Conservation (phyloP, 2,797 vertebrate species). For the Lagodon rhomboides region DNA sequence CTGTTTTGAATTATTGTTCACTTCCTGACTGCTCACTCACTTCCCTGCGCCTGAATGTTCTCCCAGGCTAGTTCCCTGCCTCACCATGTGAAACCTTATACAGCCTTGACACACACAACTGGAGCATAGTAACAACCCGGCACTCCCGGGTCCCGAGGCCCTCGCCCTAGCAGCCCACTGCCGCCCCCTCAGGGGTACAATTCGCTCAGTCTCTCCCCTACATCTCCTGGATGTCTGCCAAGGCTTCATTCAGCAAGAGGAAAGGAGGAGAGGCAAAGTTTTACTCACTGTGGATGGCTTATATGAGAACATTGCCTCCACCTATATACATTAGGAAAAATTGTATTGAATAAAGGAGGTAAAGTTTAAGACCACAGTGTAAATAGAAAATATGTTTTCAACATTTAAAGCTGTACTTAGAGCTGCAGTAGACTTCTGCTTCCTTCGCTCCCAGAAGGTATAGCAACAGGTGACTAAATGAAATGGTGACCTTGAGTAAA, state of each 20-base stretch:
- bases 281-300: slow-evolving; percentile 19
- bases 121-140: slow-evolving; percentile 65
- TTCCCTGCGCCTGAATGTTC: slow-evolving; percentile 62
- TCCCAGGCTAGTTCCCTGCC: slow-evolving; percentile 51
- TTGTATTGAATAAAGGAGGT: slow-evolving; percentile 28
- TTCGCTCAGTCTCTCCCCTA: slow-evolving; percentile 25
- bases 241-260: slow-evolving; percentile 52
- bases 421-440: too few species aligned
- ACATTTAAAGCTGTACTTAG: not conserved
- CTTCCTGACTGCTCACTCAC: slow-evolving; percentile 75
- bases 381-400: slow-evolving; percentile 9
- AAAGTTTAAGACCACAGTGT: not conserved
- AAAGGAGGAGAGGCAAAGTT: slow-evolving; percentile 36
- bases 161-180: slow-evolving; percentile 51
- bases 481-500: too few species aligned
- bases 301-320: slow-evolving; percentile 44
- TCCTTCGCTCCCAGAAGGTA: too few species aligned
- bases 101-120: slow-evolving; percentile 67
- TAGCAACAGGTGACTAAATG: too few species aligned
- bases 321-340: slow-evolving; percentile 51
- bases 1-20: slow-evolving; percentile 84
- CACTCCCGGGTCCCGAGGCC: slow-evolving; percentile 49
- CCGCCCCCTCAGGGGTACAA: slow-evolving; percentile 41
- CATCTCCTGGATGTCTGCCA: slow-evolving; percentile 66
- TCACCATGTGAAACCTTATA: slow-evolving; percentile 76